These are phyloP conservation scores for Pseudomyrmex sp. DNA, from an alignment of 1,140 invertebrate genomes.

Conservation along the genomic window DNA sequence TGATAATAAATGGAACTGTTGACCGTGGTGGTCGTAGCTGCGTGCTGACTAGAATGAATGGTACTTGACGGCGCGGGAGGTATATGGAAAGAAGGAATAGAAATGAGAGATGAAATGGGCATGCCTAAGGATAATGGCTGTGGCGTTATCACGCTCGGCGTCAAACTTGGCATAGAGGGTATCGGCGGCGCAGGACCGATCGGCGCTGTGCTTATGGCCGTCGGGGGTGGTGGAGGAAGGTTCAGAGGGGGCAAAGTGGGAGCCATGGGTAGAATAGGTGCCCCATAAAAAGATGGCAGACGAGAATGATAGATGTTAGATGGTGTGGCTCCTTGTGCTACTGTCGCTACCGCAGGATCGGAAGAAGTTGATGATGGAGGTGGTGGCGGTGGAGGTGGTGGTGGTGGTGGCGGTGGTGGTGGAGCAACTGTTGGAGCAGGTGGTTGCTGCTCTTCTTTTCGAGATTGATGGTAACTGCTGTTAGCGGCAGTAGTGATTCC, in stretches of 20 bases:
- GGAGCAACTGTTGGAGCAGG: slow-evolving; percentile 24
- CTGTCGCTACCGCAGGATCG: slow-evolving; percentile 58
- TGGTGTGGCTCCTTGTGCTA: slow-evolving; percentile 25
- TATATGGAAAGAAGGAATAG: slow-evolving; percentile 78
- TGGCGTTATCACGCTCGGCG: slow-evolving; percentile 70
- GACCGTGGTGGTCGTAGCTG: slow-evolving; percentile 73
- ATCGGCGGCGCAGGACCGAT: slow-evolving; percentile 73
- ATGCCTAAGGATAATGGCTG: slow-evolving; percentile 71
- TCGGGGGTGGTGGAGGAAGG: slow-evolving; percentile 66
- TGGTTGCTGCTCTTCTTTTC: slow-evolving; percentile 76
- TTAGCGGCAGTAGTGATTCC: slow-evolving; percentile 48
- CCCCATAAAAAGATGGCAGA: slow-evolving; percentile 73
- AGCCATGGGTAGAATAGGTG: slow-evolving; percentile 72
- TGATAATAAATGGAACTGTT: slow-evolving; percentile 74
- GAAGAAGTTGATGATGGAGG: slow-evolving; percentile 55
- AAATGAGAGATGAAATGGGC: slow-evolving; percentile 78
- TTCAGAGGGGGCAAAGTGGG: slow-evolving; percentile 67
- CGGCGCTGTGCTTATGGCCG: slow-evolving; percentile 71
- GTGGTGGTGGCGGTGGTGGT: slow-evolving; percentile 29
- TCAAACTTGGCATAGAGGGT: slow-evolving; percentile 70
- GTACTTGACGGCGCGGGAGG: slow-evolving; percentile 77
- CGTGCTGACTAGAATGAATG: slow-evolving; percentile 83
- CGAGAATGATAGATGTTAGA: slow-evolving; percentile 72
- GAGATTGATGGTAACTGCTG: slow-evolving; percentile 71
- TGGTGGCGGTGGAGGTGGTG: slow-evolving; percentile 8